A percentile compares a stretch with the other conserved stretches of the same genome.
Evolutionary conservation across 2,797 vertebrate genomes (phyloP).

Genomic region (Philypnodon macrostomus): DNA sequence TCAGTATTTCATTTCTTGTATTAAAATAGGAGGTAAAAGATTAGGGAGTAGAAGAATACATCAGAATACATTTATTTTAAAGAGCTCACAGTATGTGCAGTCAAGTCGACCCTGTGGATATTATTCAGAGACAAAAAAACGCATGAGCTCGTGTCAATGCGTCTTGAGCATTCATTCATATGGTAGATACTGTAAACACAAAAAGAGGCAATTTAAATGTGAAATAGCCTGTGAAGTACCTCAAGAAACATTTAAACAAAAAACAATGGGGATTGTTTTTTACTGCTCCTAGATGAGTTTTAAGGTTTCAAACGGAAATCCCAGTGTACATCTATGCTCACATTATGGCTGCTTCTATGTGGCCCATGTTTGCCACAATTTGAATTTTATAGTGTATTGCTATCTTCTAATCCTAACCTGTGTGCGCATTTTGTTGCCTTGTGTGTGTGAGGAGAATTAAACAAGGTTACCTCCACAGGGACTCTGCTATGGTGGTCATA

Average conservation of each 20-base stretch:
- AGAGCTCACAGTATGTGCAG: slow-evolving; percentile 3
- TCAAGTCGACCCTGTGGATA: slow-evolving; percentile 5
- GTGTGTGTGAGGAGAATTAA: slow-evolving; percentile 9
- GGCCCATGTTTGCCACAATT: too few relatives aligned
- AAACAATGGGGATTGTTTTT: too few relatives aligned
- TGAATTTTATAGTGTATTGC: too few relatives aligned
- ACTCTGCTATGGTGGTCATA: slow-evolving; percentile 14
- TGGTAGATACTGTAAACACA: not conserved
- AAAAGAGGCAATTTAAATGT: too few relatives aligned
- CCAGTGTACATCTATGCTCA: too few relatives aligned
- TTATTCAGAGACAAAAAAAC: not conserved
- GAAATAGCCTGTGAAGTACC: too few relatives aligned
- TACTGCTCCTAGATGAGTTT: too few relatives aligned
- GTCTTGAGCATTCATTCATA: not conserved
- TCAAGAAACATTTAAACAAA: too few relatives aligned
- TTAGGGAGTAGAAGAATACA: slow-evolving; percentile 14
- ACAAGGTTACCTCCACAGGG: slow-evolving; percentile 20
- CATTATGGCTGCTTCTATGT: too few relatives aligned
- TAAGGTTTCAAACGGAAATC: too few relatives aligned
- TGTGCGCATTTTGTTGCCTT: not conserved
- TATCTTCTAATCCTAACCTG: not conserved
- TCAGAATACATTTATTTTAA: slow-evolving; percentile 7
- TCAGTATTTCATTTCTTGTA: not conserved
- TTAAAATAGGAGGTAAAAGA: not conserved
- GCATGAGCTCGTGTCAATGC: not conserved